Percentiles rank a stretch among this genome's conserved stretches.
phyloP scores from a whole-genome alignment of 92 coral and sea anemone genomes.

The Pocillopora grandis region DNA sequence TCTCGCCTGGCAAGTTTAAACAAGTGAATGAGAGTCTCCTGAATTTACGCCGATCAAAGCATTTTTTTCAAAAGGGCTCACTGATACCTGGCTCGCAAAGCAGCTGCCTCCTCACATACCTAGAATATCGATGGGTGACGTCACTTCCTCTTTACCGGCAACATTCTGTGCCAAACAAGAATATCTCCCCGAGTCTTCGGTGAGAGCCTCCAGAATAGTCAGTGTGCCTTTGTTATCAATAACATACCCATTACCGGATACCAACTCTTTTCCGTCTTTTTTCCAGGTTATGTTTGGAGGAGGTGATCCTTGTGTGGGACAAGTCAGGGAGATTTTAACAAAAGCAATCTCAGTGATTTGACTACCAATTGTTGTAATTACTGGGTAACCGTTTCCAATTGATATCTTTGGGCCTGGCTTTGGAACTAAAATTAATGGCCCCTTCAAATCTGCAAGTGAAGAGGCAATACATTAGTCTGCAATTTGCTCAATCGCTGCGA shows the following conservation, averaged over 20 bases:
- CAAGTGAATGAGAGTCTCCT: no score
- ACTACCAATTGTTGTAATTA: slow-evolving; percentile 62
- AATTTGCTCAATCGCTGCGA: no score
- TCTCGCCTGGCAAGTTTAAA: no score
- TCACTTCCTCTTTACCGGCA: slow-evolving; percentile 60
- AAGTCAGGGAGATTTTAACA: slow-evolving; percentile 57
- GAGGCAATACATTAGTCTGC: not conserved
- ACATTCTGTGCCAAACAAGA: slow-evolving; percentile 62
- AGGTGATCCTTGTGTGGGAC: slow-evolving; percentile 67
- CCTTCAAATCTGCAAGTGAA: slow-evolving; percentile 5
- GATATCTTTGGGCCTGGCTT: slow-evolving; percentile 39
- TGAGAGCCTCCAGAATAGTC: slow-evolving; percentile 35
- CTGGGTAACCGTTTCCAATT: slow-evolving; percentile 52
- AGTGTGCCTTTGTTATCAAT: slow-evolving; percentile 54
- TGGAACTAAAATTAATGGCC: slow-evolving; percentile 44
- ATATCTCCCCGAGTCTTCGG: slow-evolving; percentile 59
- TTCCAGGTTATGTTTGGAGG: slow-evolving; percentile 66
- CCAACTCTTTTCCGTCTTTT: slow-evolving; percentile 55
- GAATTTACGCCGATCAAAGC: no score
- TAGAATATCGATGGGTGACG: slow-evolving; percentile 42
- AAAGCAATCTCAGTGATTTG: slow-evolving; percentile 60
- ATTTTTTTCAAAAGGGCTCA: not conserved
- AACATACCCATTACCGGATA: slow-evolving; percentile 27
- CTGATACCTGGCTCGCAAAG: not conserved
- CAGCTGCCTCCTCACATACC: slow-evolving; percentile 37